Base-by-base conservation (phyloP, 2,113 vertebrate species). In the Erythrocercus mccallii region DNA sequence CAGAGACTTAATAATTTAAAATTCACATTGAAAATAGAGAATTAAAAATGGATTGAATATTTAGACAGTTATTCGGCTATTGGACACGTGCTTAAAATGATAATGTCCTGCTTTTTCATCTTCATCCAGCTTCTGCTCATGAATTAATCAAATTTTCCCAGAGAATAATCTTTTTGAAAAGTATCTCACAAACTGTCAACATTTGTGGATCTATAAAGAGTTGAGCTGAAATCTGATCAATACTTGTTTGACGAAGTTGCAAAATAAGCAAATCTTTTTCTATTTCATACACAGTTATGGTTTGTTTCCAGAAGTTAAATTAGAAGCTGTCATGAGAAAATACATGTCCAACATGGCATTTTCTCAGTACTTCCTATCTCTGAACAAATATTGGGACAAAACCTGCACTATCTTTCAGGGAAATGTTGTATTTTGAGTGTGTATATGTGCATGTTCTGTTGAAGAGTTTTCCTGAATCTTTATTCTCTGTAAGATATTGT, bases 301-400 rank as follows among this genome's bases (percentile, higher is more conserved):
- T 40, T 76, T 13, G 1, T 51, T 69, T 94, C 8, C 11, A 60
- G 33, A 72, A 38, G 17, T 51, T 83, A 27, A 69, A 83, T 86
- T 19, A 60, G 45, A 31, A 56, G 4, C 4, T 60, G 19, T 42
- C 11, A 18, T 40, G 14, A 47, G 27, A 73, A 51, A 64, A 38
- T 80, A 25, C 2, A 2, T 21, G 27, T 48, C 4, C 10, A 48
- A 21, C 9, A 38, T 23, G 6, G 0, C 2, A 1, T 74, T 74
- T 88, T 38, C 58, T 47, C 19, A 47, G 23, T 68, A 13, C 2
- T 58, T 73, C 6, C 1, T 65, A 38, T 33, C 3, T 35, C 20
- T 54, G 30, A 22, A 33, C 15, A 37, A 57, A 27, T n/a, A 72
- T 4, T 21, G 71, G 30, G 25, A 30, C 35, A 88, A 64, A 88